A percentile compares a stretch with the other conserved stretches of the same genome.
phyloP scores from a whole-genome alignment of 1,140 invertebrate genomes.

The Leptopilina clavipes region DNA sequence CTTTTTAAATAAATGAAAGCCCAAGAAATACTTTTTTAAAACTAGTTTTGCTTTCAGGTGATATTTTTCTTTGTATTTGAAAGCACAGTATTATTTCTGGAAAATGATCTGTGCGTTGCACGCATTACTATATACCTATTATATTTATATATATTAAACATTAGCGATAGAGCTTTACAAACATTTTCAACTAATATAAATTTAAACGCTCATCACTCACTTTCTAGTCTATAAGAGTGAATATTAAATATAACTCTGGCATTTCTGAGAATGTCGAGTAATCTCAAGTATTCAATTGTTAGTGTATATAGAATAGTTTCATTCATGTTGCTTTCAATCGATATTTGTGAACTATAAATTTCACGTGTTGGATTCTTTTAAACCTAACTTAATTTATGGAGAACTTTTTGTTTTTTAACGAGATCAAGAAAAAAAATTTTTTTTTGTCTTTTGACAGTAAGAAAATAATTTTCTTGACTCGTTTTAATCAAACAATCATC shows the following conservation, averaged over 20 bases:
- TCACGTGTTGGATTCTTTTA: conserved; percentile 4
- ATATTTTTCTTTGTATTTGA: not conserved
- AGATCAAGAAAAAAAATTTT: not conserved
- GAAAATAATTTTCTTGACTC: conserved; percentile 3
- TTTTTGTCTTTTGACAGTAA: not conserved
- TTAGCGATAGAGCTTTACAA: not conserved
- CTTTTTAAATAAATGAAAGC: not conserved
- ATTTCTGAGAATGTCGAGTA: conserved; percentile 6
- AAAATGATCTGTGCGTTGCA: conserved; percentile 25
- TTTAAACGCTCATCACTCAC: not conserved
- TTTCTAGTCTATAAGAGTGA: not conserved
- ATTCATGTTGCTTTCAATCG: not conserved
- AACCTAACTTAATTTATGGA: not conserved
- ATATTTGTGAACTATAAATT: not conserved
- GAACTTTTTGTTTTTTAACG: not conserved
- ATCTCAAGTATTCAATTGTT: conserved; percentile 1
- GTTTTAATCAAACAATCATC: not conserved
- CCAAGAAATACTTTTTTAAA: not conserved
- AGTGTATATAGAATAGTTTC: not conserved
- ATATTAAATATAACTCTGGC: conserved; percentile 25
- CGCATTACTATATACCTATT: not conserved
- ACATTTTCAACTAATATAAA: conserved; percentile 22
- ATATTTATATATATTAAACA: not conserved
- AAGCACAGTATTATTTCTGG: not conserved
- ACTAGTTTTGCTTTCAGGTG: not conserved